Conservation (phyloP, 2,888 invertebrate genomes). For the Coremacera marginata region DNA sequence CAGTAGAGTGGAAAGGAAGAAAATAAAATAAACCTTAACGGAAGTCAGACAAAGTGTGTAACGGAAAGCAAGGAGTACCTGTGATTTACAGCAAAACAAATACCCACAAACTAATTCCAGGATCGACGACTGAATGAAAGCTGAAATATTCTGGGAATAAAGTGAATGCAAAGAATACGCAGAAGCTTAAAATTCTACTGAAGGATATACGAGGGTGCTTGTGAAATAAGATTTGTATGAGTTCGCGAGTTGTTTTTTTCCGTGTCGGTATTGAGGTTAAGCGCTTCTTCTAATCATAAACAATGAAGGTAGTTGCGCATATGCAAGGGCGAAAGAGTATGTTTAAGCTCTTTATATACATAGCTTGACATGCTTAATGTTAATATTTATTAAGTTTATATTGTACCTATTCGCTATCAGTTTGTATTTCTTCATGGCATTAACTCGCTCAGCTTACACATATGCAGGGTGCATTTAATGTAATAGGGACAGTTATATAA, state of each 20-base stretch:
- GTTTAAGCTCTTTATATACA: not conserved
- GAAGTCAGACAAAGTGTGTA: not conserved
- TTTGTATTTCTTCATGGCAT: too few species aligned
- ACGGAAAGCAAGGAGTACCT: conserved; percentile 50
- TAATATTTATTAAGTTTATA: not conserved
- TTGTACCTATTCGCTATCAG: too few species aligned
- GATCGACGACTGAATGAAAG: conserved; percentile 23
- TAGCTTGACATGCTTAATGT: not conserved
- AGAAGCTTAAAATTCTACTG: conserved; percentile 19
- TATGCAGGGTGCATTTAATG: too few species aligned
- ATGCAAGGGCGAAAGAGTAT: not conserved
- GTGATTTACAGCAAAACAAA: conserved; percentile 65
- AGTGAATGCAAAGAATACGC: conserved; percentile 13
- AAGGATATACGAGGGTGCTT: conserved; percentile 22
- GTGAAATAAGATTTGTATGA: not conserved
- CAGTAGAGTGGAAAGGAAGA: not conserved
- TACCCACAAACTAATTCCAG: conserved; percentile 43
- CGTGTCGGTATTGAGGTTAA: too few species aligned
- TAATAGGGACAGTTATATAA: too few species aligned
- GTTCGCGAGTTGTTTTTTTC: not conserved
- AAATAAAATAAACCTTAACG: not conserved
- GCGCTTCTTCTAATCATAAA: too few species aligned
- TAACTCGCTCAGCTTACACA: not conserved
- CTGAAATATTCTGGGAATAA: conserved; percentile 16
- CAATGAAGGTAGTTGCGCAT: not conserved